Evolutionary conservation across 37 sponge, comb jelly and placozoan genomes (phyloP).

Genomic region (Agelas oroides): DNA sequence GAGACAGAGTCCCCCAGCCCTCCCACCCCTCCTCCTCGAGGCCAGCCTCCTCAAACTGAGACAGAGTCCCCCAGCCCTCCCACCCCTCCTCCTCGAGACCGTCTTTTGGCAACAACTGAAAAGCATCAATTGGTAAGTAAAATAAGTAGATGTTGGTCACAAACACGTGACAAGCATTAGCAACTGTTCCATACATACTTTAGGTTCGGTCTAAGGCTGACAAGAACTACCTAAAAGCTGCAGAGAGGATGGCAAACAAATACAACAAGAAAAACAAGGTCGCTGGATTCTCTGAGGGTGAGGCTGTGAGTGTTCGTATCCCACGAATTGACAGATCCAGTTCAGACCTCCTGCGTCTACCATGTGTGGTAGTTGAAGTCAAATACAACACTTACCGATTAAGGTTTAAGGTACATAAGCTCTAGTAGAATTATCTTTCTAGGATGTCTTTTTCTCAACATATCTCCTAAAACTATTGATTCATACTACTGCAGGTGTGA

Average conservation of each 20-base stretch:
- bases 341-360: slow-evolving; percentile 26
- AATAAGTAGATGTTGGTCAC: too few relatives aligned
- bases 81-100: not conserved
- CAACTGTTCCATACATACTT: too few relatives aligned
- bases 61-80: not conserved
- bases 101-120: too few relatives aligned
- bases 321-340: slow-evolving; percentile 34
- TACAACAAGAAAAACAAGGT: slow-evolving; percentile 8
- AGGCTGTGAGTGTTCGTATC: slow-evolving; percentile 17
- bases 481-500: not conserved
- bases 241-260: slow-evolving; percentile 18
- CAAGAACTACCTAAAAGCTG: slow-evolving; percentile 5
- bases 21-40: not conserved
- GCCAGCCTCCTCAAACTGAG: not conserved
- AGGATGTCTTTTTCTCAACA: too few relatives aligned
- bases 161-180: too few relatives aligned
- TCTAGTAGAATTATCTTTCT: not conserved
- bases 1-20: too few relatives aligned
- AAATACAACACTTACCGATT: slow-evolving; percentile 3
- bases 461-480: too few relatives aligned
- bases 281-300: slow-evolving; percentile 16
- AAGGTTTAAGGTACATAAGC: not conserved
- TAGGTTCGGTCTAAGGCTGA: slow-evolving; percentile 3
- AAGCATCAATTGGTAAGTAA: too few relatives aligned
- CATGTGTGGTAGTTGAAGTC: slow-evolving; percentile 28